Percentiles rank a stretch among this genome's conserved stretches.
Conservation (phyloP, 2,888 invertebrate species). For the Omphaloscelis lunosa region DNA sequence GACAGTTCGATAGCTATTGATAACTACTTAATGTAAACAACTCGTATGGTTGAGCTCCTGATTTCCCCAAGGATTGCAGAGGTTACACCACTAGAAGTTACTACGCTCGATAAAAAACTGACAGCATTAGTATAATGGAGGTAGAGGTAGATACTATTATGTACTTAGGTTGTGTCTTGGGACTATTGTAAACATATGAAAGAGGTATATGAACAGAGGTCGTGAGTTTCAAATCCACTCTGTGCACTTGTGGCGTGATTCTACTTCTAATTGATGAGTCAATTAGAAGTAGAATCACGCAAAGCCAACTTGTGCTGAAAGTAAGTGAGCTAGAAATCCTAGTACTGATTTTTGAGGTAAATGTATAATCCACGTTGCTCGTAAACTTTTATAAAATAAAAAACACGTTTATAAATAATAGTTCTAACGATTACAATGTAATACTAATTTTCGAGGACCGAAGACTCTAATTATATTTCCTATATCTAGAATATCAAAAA, state of each 20-base stretch:
- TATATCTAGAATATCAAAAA: background rate
- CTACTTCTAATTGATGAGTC: too few relatives aligned
- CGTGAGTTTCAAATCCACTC: background rate
- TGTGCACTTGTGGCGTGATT: background rate
- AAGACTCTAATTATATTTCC: background rate
- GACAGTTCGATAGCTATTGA: constrained; percentile 1
- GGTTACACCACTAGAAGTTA: constrained; percentile 19
- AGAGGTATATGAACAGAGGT: background rate
- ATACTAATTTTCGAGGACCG: background rate
- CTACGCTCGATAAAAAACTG: constrained; percentile 17
- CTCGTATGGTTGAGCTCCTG: constrained; percentile 14
- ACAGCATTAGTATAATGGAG: background rate
- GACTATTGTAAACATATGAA: constrained; percentile 10
- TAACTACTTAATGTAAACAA: constrained; percentile 16
- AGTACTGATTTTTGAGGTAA: too few relatives aligned
- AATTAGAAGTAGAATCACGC: too few relatives aligned
- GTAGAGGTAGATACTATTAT: background rate
- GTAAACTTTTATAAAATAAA: background rate
- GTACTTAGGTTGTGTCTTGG: background rate
- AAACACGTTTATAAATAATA: background rate
- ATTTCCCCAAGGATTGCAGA: constrained; percentile 31
- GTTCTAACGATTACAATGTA: background rate
- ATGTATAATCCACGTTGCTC: background rate
- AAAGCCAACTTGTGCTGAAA: background rate
- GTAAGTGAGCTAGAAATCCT: background rate